phyloP scores from a whole-genome alignment of 2,797 vertebrate genomes.

The Tapera naevia region DNA sequence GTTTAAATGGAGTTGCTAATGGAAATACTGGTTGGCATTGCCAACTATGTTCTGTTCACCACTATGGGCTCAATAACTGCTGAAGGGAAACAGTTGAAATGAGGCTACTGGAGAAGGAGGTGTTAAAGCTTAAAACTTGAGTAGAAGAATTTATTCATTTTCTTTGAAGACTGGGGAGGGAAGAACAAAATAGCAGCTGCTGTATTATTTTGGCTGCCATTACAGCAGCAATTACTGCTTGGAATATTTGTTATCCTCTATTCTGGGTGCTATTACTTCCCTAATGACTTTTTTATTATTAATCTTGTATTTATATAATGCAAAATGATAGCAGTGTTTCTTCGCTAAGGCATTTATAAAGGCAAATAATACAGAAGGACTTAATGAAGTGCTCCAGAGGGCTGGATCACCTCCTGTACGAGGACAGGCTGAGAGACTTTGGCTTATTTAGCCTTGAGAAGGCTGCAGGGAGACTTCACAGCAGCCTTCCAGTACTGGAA shows the following conservation, averaged over 20 bases:
- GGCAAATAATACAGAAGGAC: not conserved
- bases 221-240: not conserved
- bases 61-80: not conserved
- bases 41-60: not conserved
- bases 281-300: not conserved
- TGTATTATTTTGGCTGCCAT: not conserved
- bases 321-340: not conserved
- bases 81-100: not conserved
- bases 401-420: too few species aligned
- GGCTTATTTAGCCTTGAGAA: too few species aligned
- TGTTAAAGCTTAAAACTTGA: not conserved
- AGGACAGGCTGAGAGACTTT: too few species aligned
- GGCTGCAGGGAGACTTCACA: too few species aligned
- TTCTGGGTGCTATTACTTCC: not conserved
- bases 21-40: slow-evolving; percentile 14
- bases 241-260: not conserved
- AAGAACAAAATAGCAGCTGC: not conserved
- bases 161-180: not conserved
- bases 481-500: too few species aligned
- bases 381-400: not conserved
- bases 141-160: not conserved
- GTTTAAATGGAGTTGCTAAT: slow-evolving; percentile 42
- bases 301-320: not conserved
- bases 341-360: not conserved
- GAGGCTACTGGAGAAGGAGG: not conserved